phyloP scores from a whole-genome alignment of 2,113 vertebrate genomes.

The Python bivittatus region DNA sequence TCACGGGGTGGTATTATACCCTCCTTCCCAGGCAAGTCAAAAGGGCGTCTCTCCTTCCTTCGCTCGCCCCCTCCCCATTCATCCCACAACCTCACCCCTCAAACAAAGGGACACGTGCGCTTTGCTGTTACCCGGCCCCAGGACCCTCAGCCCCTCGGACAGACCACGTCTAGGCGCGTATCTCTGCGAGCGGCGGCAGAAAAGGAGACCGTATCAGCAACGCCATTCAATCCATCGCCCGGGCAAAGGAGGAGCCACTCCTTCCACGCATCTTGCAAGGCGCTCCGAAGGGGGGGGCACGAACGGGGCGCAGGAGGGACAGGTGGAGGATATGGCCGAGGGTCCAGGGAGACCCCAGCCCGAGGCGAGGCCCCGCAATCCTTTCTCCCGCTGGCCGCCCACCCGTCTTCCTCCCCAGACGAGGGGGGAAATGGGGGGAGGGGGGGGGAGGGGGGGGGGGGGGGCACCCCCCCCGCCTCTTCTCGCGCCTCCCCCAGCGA shows the following conservation, averaged over 20 bases:
- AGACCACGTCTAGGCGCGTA: background rate
- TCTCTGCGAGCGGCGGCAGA: background rate
- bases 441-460: background rate
- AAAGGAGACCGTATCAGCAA: no score
- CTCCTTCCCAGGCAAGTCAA: background rate
- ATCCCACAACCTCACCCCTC: background rate
- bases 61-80: no score
- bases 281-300: background rate
- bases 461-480: background rate
- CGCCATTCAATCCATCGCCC: background rate
- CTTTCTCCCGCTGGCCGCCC: background rate
- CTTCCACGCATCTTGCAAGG: background rate
- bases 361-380: background rate
- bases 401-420: background rate
- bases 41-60: background rate
- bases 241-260: background rate
- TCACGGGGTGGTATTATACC: background rate
- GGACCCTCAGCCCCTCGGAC: background rate
- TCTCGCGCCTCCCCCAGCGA: background rate
- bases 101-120: slow-evolving; percentile 30
- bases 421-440: slow-evolving; percentile 18
- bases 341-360: background rate
- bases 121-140: background rate
- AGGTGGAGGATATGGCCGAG: background rate
- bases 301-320: background rate